phyloP scores from a whole-genome alignment of 2,113 vertebrate species.

The Ellobius talpinus region DNA sequence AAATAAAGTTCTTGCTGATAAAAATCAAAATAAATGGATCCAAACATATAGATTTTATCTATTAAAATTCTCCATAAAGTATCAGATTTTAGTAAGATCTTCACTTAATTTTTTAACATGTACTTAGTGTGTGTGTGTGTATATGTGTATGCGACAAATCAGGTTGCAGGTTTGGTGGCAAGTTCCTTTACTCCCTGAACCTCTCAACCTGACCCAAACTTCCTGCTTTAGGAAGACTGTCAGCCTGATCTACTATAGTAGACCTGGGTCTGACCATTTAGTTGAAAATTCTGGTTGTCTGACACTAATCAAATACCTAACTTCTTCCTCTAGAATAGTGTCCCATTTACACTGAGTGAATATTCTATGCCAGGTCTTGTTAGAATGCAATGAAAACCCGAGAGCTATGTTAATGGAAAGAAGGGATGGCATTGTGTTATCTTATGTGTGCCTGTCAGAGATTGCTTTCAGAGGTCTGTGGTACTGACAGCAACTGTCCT shows the following conservation, averaged over 20 bases:
- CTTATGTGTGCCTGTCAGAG: background rate
- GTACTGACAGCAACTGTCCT: background rate
- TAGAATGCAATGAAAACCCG: background rate
- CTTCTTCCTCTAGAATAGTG: conserved; percentile 37
- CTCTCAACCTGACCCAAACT: background rate
- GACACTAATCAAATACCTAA: background rate
- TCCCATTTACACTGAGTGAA: conserved; percentile 25
- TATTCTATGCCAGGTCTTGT: background rate
- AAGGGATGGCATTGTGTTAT: background rate
- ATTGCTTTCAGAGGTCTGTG: background rate
- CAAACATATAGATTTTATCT: background rate
- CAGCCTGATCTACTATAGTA: background rate
- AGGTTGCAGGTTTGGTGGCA: background rate
- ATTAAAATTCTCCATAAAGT: background rate
- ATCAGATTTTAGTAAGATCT: background rate
- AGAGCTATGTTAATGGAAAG: background rate
- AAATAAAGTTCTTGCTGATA: background rate
- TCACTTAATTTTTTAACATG: background rate
- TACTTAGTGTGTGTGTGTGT: background rate
- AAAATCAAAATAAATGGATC: background rate
- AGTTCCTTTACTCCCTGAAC: background rate
- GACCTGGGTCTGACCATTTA: background rate
- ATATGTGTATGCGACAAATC: background rate
- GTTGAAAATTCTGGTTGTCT: background rate
- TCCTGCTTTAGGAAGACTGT: background rate